Percentiles rank a stretch among this genome's conserved stretches.
These are phyloP conservation scores for Conus canariensis DNA, from an alignment of 2,888 invertebrate genomes.

Conservation along the genomic window DNA sequence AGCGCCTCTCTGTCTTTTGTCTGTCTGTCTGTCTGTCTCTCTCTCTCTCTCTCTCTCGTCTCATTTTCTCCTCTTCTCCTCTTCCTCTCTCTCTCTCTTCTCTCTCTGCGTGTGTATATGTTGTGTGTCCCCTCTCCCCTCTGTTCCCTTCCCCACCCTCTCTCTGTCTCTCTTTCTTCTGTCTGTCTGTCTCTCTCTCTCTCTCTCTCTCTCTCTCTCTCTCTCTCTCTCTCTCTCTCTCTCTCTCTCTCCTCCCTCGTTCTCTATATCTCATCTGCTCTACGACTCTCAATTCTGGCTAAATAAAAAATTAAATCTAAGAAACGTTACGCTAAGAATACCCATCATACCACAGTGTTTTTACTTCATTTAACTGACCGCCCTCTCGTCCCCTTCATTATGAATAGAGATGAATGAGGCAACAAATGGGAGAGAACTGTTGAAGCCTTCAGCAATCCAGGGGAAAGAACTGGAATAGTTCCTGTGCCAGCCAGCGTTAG, in stretches of 20 bases:
- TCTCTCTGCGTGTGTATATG: background rate
- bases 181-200: conserved; percentile 32
- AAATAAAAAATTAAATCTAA: too few species aligned
- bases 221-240: conserved; percentile 1
- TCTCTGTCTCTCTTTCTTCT: background rate
- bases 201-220: conserved; percentile 10
- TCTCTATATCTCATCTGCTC: background rate
- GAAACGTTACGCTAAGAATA: too few species aligned
- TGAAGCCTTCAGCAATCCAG: background rate
- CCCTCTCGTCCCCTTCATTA: too few species aligned
- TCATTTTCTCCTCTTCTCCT: background rate
- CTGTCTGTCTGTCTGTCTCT: background rate
- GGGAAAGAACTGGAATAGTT: background rate
- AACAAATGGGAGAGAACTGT: background rate
- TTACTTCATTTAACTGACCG: too few species aligned
- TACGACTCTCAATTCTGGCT: too few species aligned
- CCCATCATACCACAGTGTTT: too few species aligned
- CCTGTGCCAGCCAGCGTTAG: conserved; percentile 19
- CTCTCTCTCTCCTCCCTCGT: background rate
- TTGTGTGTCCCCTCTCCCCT: background rate
- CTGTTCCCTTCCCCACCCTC: background rate
- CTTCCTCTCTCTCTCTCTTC: background rate
- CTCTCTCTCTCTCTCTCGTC: background rate
- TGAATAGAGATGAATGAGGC: background rate
- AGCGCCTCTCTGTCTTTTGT: background rate